Evolutionary conservation across 2,797 vertebrate genomes (phyloP).

Genomic region (Caiman crocodilus): DNA sequence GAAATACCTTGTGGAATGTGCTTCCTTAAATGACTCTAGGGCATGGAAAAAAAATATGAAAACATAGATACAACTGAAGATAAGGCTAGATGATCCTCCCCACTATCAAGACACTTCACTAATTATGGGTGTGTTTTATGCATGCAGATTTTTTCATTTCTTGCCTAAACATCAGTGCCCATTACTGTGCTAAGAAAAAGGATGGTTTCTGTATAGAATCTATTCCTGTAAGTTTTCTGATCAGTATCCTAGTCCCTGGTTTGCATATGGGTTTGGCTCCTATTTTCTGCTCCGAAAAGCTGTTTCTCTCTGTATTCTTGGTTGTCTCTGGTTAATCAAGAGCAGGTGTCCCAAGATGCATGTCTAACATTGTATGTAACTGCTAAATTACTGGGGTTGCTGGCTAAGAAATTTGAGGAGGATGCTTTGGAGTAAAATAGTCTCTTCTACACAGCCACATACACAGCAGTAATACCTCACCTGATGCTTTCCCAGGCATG

Average conservation of each 20-base stretch:
- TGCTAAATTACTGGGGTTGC: accelerated
- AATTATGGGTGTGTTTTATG: accelerated
- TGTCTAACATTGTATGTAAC: neutral
- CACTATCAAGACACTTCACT: accelerated
- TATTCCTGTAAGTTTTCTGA: neutral
- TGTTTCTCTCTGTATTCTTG: neutral
- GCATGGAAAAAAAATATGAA: neutral
- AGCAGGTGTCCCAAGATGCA: neutral
- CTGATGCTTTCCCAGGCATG: neutral
- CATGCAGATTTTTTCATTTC: neutral
- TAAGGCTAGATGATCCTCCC: neutral
- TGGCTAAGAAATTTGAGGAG: neutral
- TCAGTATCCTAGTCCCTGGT: neutral
- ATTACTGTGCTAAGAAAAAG: neutral
- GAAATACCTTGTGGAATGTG: neutral
- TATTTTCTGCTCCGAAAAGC: neutral
- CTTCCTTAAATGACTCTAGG: neutral
- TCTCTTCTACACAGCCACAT: neutral
- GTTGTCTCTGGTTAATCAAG: neutral
- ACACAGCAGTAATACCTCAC: accelerated
- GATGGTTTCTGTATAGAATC: neutral
- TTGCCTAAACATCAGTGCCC: neutral
- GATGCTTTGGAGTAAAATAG: neutral
- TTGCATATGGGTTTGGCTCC: neutral
- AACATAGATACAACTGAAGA: conserved; percentile 2